Conservation (phyloP, 1,140 invertebrate genomes). For the Harpegnathos saltator region DNA sequence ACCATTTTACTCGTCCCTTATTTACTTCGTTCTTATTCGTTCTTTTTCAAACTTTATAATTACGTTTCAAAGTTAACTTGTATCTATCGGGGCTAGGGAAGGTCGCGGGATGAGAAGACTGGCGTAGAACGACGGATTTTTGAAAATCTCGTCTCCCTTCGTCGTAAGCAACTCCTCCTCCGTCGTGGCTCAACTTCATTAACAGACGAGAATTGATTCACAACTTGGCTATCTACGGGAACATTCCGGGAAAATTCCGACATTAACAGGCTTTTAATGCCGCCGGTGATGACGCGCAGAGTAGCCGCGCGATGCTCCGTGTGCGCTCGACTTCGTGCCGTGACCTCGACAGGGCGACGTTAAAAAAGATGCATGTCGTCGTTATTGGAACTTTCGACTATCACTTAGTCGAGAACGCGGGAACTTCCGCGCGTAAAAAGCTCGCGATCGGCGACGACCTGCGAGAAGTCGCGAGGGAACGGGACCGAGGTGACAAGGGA, state of each 20-base stretch:
- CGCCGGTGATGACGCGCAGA: background rate
- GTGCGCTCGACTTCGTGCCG: slow-evolving; percentile 11
- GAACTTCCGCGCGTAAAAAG: slow-evolving; percentile 50
- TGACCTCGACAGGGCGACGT: background rate
- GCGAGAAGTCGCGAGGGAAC: too few relatives aligned
- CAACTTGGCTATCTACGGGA: slow-evolving; percentile 36
- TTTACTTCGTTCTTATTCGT: background rate
- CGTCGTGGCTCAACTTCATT: slow-evolving; percentile 41
- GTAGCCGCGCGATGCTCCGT: slow-evolving; percentile 17
- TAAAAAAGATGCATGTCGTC: slow-evolving; percentile 2
- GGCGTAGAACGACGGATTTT: slow-evolving; percentile 9
- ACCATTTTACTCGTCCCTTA: too few relatives aligned
- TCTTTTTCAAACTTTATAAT: slow-evolving; percentile 39
- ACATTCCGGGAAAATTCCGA: slow-evolving; percentile 30
- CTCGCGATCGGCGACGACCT: slow-evolving; percentile 14
- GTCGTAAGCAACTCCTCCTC: background rate
- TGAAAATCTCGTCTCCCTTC: slow-evolving; percentile 22
- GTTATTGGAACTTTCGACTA: slow-evolving; percentile 43
- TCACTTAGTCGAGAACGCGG: slow-evolving; percentile 45
- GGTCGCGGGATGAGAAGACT: background rate
- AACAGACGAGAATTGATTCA: slow-evolving; percentile 44
- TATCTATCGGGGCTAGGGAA: background rate
- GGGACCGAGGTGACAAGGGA: background rate
- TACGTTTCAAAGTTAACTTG: slow-evolving; percentile 25
- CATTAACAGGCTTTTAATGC: slow-evolving; percentile 28